Evolutionary conservation across 2,888 invertebrate species (phyloP), one percentile per base, ranked within the genome.

Genomic region (Habroteleia sp.): DNA sequence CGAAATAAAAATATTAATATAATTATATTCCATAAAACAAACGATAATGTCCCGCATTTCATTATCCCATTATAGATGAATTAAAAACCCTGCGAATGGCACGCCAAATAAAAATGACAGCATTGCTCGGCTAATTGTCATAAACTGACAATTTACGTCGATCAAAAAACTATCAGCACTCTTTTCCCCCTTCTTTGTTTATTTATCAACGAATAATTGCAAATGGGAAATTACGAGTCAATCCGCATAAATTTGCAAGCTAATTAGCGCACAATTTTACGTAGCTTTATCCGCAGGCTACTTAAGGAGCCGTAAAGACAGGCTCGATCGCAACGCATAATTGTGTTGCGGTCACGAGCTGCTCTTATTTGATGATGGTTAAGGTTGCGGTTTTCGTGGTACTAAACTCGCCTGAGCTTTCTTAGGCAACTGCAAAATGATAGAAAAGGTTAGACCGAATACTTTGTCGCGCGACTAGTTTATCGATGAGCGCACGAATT

Each of bases 171-270:
- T 29, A 29, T 37, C 27, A 37, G 23, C 20, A 11, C 20, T 8
- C 20, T 11, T 8, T 33, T 13, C 11, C 27, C 17, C 7, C 11
- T 10, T 13, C 35, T 48, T 48, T 48, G 60, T 63, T 41, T 41
- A 23, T 63, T 41, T 50, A 50, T 48, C 35, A 50, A 31, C 10
- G 50, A 50, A 50, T 29, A 39, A 33, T 44, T 13, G 20, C 17
- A 20, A 3, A 25, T 10, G 44, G n/a, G 14, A 42, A 50, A 50
- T 50, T 60, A 35, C 10, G 33, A 60, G 10, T 10, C 17, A 58
- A 14, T 44, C 25, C 44, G 58, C 58, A 60, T 60, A 60, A 60
- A 60, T 46, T 46, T 60, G 60, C 60, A 46, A 60, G 37, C 60
- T 60, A 46, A 60, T 60, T 60, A 60, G 60, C 27, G 35, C 37